Evolutionary conservation across 2,113 vertebrate genomes (phyloP).

Genomic region (Acrocephalus kingi): DNA sequence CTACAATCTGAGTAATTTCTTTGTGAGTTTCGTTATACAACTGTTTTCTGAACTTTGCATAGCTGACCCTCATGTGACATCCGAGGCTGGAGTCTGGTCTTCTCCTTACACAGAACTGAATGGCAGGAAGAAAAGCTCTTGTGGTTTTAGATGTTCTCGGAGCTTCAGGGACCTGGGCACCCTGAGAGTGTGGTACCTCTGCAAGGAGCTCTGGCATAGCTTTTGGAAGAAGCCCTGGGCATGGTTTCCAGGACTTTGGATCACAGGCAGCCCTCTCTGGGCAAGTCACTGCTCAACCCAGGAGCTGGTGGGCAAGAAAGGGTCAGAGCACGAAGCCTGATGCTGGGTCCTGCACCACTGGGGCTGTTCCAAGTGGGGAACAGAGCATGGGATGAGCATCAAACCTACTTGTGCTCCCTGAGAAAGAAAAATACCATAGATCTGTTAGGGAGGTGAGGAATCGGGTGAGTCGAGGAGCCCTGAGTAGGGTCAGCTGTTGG

Average conservation of each 20-base stretch:
- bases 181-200: background rate
- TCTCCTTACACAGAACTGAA: background rate
- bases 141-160: background rate
- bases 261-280: background rate
- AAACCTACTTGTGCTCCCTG: background rate
- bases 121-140: background rate
- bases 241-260: background rate
- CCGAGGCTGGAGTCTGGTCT: background rate
- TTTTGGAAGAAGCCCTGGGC: background rate
- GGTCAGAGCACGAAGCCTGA: background rate
- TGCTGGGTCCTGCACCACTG: fast-evolving
- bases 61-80: background rate
- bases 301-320: background rate
- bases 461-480: background rate
- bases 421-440: background rate
- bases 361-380: fast-evolving
- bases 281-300: background rate
- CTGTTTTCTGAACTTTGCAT: constrained; percentile 25
- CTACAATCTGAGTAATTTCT: constrained; percentile 9
- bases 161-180: background rate
- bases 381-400: background rate
- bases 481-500: background rate
- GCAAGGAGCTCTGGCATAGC: background rate
- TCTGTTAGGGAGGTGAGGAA: background rate
- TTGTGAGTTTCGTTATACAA: constrained; percentile 17